A percentile compares a stretch with the other conserved stretches of the same genome.
Evolutionary conservation across 2,113 vertebrate genomes (phyloP).

Genomic region (Casuarius casuarius): DNA sequence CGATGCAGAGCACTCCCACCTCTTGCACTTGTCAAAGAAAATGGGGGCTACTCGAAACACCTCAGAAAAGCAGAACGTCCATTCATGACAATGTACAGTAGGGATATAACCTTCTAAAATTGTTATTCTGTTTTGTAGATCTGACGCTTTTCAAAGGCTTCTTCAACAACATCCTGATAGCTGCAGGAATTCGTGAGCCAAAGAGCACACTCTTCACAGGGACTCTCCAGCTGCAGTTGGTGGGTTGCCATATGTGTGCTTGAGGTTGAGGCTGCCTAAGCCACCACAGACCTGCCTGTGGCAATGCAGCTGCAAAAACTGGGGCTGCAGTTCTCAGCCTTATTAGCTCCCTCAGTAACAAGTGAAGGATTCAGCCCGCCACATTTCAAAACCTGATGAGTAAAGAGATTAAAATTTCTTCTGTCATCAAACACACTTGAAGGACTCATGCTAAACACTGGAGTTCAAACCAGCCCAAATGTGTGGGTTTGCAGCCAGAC

Average conservation of each 20-base stretch:
- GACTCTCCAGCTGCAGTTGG: not conserved
- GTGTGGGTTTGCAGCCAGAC: not conserved
- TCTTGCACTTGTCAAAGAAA: not conserved
- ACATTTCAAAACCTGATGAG: not conserved
- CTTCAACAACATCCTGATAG: not conserved
- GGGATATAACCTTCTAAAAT: not conserved
- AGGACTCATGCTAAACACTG: not conserved
- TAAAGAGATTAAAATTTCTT: not conserved
- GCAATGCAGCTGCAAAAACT: not conserved
- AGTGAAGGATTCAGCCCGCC: not conserved
- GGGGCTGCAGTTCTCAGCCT: not conserved
- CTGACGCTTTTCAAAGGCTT: not conserved
- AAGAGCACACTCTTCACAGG: not conserved
- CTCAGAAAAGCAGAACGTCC: not conserved
- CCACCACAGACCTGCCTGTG: not conserved
- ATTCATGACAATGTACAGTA: not conserved
- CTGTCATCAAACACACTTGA: not conserved
- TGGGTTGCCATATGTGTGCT: not conserved
- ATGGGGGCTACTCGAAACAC: not conserved
- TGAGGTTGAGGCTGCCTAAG: not conserved
- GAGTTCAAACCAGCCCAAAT: not conserved
- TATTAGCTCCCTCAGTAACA: rapidly evolving
- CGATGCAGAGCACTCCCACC: not conserved
- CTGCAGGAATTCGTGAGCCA: not conserved
- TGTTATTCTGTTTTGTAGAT: not conserved